A percentile compares a stretch with the other conserved stretches of the same genome.
These are phyloP conservation scores for Hemichromis elongatus DNA, from an alignment of 2,113 vertebrate species.

Conservation along the genomic window DNA sequence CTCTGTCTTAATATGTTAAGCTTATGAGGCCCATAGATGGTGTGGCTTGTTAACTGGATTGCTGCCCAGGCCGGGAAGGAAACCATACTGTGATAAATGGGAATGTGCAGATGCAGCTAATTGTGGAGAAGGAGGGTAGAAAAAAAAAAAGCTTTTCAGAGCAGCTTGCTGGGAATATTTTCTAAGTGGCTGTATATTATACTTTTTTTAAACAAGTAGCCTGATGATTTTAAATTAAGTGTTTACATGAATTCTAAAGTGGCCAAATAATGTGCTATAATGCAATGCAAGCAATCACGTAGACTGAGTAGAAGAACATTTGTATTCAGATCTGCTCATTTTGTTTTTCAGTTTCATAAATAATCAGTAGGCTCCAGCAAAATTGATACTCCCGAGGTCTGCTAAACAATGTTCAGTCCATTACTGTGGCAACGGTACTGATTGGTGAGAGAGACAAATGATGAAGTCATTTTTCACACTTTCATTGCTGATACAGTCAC, in stretches of 20 bases:
- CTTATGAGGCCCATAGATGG: neutral
- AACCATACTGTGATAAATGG: slow-evolving; percentile 20
- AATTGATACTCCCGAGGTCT: neutral
- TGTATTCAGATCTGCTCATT: neutral
- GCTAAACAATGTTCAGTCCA: slow-evolving; percentile 3
- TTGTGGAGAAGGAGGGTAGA: neutral
- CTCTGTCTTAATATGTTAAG: neutral
- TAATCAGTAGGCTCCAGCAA: neutral
- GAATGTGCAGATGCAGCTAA: slow-evolving; percentile 29
- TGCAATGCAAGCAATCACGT: neutral
- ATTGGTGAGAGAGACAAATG: neutral
- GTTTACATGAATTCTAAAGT: neutral
- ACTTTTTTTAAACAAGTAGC: neutral
- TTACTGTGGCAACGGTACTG: neutral
- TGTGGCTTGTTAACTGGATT: slow-evolving; percentile 6
- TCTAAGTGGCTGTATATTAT: neutral
- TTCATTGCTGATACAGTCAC: slow-evolving; percentile 33
- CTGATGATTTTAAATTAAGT: neutral
- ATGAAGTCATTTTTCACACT: slow-evolving; percentile 36
- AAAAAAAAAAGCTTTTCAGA: neutral
- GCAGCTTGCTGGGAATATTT: neutral
- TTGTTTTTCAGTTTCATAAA: neutral
- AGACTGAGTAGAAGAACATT: neutral
- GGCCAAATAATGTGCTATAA: neutral
- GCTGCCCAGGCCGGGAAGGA: slow-evolving; percentile 18